These are phyloP conservation scores for Hylaeus volcanicus DNA, from an alignment of 1,140 invertebrate species.

Conservation along the genomic window DNA sequence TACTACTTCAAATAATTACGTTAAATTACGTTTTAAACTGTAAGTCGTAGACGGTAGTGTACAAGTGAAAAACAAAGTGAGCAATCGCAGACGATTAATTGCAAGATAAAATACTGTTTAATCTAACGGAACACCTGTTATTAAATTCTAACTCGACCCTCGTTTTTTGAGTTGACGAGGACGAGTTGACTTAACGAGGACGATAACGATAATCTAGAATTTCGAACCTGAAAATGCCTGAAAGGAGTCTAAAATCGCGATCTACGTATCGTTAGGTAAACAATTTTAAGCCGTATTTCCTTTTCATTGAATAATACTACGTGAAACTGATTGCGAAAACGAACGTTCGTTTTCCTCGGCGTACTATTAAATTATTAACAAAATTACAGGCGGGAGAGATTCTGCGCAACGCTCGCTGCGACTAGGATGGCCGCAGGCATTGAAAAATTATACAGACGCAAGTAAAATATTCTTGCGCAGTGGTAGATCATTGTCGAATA, in stretches of 20 bases:
- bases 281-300: not conserved
- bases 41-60: not conserved
- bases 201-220: not conserved
- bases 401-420: constrained; percentile 1
- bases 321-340: not conserved
- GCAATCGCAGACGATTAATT: not conserved
- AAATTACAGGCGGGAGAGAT: not conserved
- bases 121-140: too few species aligned
- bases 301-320: not conserved
- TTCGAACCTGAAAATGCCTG: not conserved
- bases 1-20: too few species aligned
- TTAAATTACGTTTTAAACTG: too few species aligned
- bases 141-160: too few species aligned
- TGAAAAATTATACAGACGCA: not conserved
- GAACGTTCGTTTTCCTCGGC: not conserved
- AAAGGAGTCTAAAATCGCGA: not conserved
- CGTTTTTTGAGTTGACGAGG: not conserved
- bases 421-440: constrained; percentile 2
- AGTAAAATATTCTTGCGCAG: not conserved
- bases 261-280: not conserved
- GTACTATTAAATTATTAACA: not conserved
- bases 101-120: not conserved
- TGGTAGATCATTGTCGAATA: too few species aligned
- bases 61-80: not conserved
- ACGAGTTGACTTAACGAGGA: too few species aligned